Evolutionary conservation across 2,113 vertebrate species (phyloP), one percentile per base, ranked within the genome.

Genomic region (Nasalis larvatus): DNA sequence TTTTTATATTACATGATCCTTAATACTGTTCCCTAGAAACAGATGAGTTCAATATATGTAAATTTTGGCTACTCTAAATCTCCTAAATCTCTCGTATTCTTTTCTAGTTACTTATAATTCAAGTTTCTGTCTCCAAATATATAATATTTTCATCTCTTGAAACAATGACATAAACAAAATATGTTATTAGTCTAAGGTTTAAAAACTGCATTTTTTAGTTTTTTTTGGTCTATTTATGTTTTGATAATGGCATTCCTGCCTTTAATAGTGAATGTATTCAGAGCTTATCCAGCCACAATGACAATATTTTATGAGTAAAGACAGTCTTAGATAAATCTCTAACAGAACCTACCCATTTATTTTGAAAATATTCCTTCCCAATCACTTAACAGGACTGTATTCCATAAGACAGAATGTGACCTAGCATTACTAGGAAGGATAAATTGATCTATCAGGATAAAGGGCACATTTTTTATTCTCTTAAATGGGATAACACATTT

Each of bases 81-180:
- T 45, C 58, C 25, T 42, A 69, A 32, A 63, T 9, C 1, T 45
- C 58, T 77, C 80, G 1, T 12, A 18, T 71, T 83, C 1, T 91
- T 66, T 94, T 73, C 8, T 52, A 87, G 21, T 78, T 90, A 58
- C 18, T 56, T 93, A 25, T 56, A 80, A 80, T 91, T 95, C 14
- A 91, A 42, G 10, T 73, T 77, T 78, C 58, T 78, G 47, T 73
- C 56, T 86, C 82, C n/a, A 93, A 90, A 89, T 45, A 56, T n/a
- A 74, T 6, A 58, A 45, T 77, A 69, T 82, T 96, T 90, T 96
- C 21, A 69, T 84, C 93, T 93, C 73, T 91, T 66, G 49, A 84
- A 90, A 42, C 37, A 84, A 73, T 4, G 27, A 54, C 23, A 54
- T n/a, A 66, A 85, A 68, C 7, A 74, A 78, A 77, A 32, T 30